phyloP scores from a whole-genome alignment of 2,888 invertebrate species.

The Ochlodes sylvanus region DNA sequence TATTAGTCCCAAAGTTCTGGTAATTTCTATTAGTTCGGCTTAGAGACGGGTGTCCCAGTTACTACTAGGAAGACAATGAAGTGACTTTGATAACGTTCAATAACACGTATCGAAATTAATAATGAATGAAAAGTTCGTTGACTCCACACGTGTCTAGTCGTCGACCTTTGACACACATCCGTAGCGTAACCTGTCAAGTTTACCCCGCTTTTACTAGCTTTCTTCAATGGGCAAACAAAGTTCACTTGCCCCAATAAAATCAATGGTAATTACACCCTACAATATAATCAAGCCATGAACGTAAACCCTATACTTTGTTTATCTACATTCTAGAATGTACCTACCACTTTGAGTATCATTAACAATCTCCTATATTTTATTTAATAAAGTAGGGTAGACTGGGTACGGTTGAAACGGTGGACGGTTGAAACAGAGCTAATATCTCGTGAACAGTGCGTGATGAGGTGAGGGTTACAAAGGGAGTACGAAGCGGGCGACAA shows the following conservation, averaged over 20 bases:
- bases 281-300: slow-evolving; percentile 8
- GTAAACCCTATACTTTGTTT: not conserved
- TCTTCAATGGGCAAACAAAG: slow-evolving; percentile 59
- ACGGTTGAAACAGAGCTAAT: no score
- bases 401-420: no score
- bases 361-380: no score
- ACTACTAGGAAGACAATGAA: not conserved
- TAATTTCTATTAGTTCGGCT: not conserved
- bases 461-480: no score
- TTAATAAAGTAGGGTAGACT: no score
- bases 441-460: no score
- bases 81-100: slow-evolving; percentile 11
- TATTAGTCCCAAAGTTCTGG: no score
- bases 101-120: slow-evolving; percentile 15
- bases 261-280: slow-evolving; percentile 44
- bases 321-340: not conserved
- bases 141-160: slow-evolving; percentile 54
- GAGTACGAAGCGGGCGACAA: no score
- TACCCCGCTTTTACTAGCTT: slow-evolving; percentile 45
- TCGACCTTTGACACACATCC: slow-evolving; percentile 68
- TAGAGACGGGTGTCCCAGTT: slow-evolving; percentile 2
- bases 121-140: slow-evolving; percentile 46
- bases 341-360: not conserved
- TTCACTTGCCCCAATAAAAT: slow-evolving; percentile 52
- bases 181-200: slow-evolving; percentile 59